These are phyloP conservation scores for Knipowitschia caucasica DNA, from an alignment of 2,797 vertebrate genomes.

Conservation along the genomic window DNA sequence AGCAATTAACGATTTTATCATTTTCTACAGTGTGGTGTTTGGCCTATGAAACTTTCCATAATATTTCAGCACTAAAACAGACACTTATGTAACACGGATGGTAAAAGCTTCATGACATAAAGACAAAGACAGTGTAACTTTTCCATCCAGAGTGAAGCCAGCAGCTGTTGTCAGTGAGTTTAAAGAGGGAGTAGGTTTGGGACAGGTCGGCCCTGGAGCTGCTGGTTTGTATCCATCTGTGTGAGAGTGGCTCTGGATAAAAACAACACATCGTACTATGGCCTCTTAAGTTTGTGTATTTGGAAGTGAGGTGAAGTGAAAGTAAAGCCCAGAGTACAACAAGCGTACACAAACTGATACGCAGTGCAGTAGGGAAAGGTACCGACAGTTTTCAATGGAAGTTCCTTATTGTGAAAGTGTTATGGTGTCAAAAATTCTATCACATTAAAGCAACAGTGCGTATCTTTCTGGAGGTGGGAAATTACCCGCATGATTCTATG, in stretches of 20 bases:
- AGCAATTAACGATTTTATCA: too few species aligned
- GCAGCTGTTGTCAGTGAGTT: neutral
- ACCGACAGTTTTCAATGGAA: too few species aligned
- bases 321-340: neutral
- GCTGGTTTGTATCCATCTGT: neutral
- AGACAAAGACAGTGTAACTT: neutral
- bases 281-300: neutral
- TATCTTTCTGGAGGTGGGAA: too few species aligned
- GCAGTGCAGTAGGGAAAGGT: neutral
- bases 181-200: neutral
- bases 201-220: neutral
- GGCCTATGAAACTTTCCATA: too few species aligned
- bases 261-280: neutral
- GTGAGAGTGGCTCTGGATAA: neutral
- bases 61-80: neutral
- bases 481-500: too few species aligned
- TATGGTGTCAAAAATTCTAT: too few species aligned
- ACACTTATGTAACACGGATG: neutral
- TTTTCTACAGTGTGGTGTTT: too few species aligned
- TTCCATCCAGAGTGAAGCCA: neutral
- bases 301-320: neutral
- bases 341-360: neutral
- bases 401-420: too few species aligned
- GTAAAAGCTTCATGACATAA: neutral
- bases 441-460: too few species aligned